Evolutionary conservation across 2,888 invertebrate species (phyloP), one percentile per base, ranked within the genome.

Genomic region (Tiliacea aurago): DNA sequence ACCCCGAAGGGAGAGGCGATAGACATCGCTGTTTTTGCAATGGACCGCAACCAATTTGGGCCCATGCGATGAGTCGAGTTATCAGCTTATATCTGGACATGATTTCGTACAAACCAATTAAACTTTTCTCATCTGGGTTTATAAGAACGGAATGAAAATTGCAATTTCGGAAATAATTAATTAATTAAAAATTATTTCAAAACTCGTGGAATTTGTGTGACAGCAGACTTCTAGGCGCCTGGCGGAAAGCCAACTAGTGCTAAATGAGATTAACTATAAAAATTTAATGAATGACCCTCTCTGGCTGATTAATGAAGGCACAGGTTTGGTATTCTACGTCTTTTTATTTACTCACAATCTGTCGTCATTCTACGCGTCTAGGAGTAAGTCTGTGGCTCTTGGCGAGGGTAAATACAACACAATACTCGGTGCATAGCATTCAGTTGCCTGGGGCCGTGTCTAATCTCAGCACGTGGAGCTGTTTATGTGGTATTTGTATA

Each of bases 241-340:
- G 73, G 69, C 76, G 6, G 9, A 1, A 53, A 15, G 49, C 73
- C 76, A 76, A 66, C 56, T 62, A 58, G 11, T 68, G 33, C 10
- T 41, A 63, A 69, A 76, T 59, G 33, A 66, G 49, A 73, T 73
- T 69, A 55, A 61, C 18, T 67, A 15, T 15, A 45, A 49, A 58
- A 68, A 73, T 71, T 56, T 56, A 80, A 83, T 74, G 28, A 62
- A 74, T 72, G 53, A 67, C 72, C 20, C 37, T 64, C 23, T 71
- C 23, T 1, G 15, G n/a, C 23, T 73, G 69, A 77, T 74, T 68
- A 61, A 74, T 72, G 59, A 63, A 23, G 18, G 67, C 37, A 3
- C 18, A 43, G 61, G 11, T 11, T 59, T 51, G 4, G n/a, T 20
- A 28, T 69, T 13, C 18, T 43, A 56, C 2, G 9, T 13, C 1